Evolutionary conservation across 2,888 invertebrate genomes (phyloP).

Genomic region (Latrodectus hesperus): DNA sequence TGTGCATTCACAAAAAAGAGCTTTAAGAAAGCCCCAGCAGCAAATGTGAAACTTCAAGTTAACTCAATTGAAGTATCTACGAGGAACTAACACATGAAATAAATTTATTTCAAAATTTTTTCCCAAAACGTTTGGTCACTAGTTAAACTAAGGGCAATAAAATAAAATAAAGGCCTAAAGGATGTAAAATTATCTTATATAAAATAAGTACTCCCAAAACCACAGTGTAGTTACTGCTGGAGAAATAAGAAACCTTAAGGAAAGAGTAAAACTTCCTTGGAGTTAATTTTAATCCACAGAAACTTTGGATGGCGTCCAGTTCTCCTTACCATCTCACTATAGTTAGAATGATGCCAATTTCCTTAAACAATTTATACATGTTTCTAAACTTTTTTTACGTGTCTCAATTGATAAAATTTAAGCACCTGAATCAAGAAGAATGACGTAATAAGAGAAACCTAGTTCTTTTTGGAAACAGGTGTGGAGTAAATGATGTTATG

Average conservation of each 20-base stretch:
- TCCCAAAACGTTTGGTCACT: no score
- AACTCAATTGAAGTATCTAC: no score
- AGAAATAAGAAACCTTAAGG: slow-evolving; percentile 35
- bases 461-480: slow-evolving; percentile 15
- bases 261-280: slow-evolving; percentile 12
- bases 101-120: no score
- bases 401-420: slow-evolving; percentile 34
- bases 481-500: background rate
- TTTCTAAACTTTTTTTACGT: slow-evolving; percentile 1
- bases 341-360: slow-evolving; percentile 40
- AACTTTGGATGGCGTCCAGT: slow-evolving; percentile 48
- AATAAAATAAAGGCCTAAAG: no score
- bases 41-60: no score
- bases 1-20: no score
- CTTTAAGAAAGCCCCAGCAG: no score
- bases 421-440: slow-evolving; percentile 8
- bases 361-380: background rate
- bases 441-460: slow-evolving; percentile 20
- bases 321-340: slow-evolving; percentile 27
- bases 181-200: no score
- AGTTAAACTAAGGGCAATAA: no score
- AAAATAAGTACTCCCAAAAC: no score
- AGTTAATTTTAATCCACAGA: slow-evolving; percentile 51
- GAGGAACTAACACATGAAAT: no score
- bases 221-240: background rate